These are phyloP conservation scores for Oreochromis mossambicus DNA, from an alignment of 2,797 vertebrate genomes.

Conservation along the genomic window DNA sequence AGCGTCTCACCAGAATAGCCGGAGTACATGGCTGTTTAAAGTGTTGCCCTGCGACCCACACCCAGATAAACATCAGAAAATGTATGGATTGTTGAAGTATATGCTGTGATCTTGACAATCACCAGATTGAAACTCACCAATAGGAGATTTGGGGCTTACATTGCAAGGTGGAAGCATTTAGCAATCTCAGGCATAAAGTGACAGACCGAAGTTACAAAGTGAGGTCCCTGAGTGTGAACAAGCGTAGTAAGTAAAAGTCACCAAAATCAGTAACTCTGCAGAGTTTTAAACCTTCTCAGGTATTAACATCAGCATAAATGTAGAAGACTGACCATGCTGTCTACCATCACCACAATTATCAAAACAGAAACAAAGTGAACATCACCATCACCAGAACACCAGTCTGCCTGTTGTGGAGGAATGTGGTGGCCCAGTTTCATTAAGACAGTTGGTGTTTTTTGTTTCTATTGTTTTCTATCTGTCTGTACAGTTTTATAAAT, in stretches of 20 bases:
- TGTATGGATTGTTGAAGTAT: not conserved
- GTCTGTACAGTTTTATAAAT: not conserved
- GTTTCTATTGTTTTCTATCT: not conserved
- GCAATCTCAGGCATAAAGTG: not conserved
- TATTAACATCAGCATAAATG: not conserved
- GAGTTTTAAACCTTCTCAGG: not conserved
- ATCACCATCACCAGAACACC: not conserved
- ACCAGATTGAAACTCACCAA: not conserved
- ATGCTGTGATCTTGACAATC: not conserved
- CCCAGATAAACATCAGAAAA: not conserved
- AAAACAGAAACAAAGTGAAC: not conserved
- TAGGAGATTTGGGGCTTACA: not conserved
- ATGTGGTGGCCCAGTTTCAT: not conserved
- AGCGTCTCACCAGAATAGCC: not conserved
- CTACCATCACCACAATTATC: not conserved
- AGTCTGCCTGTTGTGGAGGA: not conserved
- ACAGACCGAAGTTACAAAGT: not conserved
- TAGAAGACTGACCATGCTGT: not conserved
- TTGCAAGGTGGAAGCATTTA: not conserved
- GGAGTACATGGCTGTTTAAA: not conserved
- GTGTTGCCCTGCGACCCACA: not conserved
- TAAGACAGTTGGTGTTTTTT: not conserved
- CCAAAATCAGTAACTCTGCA: not conserved
- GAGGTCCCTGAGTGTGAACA: not conserved
- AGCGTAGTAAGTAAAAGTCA: rapidly evolving